Evolutionary conservation across 2,888 invertebrate species (phyloP).

Genomic region (Liopterus haemorrhoidalis): DNA sequence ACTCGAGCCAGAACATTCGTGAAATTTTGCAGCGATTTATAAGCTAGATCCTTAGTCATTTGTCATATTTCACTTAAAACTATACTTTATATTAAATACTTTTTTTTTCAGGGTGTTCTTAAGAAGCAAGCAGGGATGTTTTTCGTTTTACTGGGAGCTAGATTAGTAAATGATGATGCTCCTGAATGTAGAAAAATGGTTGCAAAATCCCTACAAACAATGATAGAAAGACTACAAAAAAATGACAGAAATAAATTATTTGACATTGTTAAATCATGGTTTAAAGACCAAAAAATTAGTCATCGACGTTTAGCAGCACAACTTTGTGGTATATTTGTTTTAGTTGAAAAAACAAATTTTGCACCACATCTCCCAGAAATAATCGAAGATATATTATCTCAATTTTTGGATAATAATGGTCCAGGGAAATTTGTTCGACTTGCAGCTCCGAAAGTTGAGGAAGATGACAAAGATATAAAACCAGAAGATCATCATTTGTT

Average conservation of each 20-base stretch:
- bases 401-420: constrained; percentile 37
- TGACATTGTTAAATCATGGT: constrained; percentile 63
- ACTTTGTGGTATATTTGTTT: constrained; percentile 72
- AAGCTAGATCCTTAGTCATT: constrained; percentile 32
- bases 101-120: constrained; percentile 52
- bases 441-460: constrained; percentile 39
- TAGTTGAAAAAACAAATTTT: constrained; percentile 67
- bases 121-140: constrained; percentile 59
- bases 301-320: constrained; percentile 74
- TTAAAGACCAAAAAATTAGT: constrained; percentile 59
- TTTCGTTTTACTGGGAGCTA: constrained; percentile 67
- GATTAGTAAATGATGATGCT: constrained; percentile 77
- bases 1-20: too few relatives aligned
- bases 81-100: constrained; percentile 12
- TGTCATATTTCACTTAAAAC: constrained; percentile 9
- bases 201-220: constrained; percentile 63
- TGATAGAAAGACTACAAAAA: constrained; percentile 56
- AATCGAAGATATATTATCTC: constrained; percentile 51
- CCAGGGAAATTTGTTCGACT: constrained; percentile 58
- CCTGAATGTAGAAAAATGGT: constrained; percentile 68
- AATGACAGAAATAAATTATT: constrained; percentile 62
- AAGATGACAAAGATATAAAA: constrained; percentile 54
- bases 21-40: background rate
- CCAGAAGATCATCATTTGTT: constrained; percentile 69
- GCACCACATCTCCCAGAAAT: constrained; percentile 56